Base-by-base conservation (phyloP, 2,797 vertebrate genomes). In the Sardinella longiceps region DNA sequence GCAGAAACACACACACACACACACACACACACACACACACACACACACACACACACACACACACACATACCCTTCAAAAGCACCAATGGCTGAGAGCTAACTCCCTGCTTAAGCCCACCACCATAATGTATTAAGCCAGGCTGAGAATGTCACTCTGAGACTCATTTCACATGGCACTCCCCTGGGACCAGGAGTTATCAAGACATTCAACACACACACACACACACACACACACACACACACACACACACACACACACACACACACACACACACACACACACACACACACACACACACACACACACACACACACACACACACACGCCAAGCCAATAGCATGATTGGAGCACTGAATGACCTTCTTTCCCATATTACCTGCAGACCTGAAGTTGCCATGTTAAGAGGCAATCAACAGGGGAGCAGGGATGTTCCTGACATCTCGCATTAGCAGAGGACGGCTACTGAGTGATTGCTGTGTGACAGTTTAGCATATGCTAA, bases 401-500 rank as follows among this genome's bases (percentile, higher is more conserved):
- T 23, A 43, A 9, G 70, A 37, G 6, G 70, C 33, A 23, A 77
- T 43, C 70, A 77, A 43, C 70, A 77, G 37, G 18, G 70, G 33
- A 43, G 15, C 18, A 39, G 70, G 20, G 33, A 43, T 23, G 3
- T 37, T 18, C 14, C 30, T 18, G 12, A 70, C 63, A 30, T 12
- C 3, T 25, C 30, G 37, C 33, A 20, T 39, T 11, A 23, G 37
- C 18, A 39, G 39, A 20, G 18, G 7, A 43, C 15, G 18, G 15
- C 2, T 23, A 43, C 33, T 43, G 70, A 53, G 51, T 53, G 51
- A 43, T 77, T 23, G 37, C 70, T 33, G 15, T 33, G 15, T 39
- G 63, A 74, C 37, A 43, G 37, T 77, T 77, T 77, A 18, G 33
- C 18, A 43, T 23, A 77, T 77, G 70, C 6, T 77, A 77, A 77